These are phyloP conservation scores for Exephanes ischioxanthus DNA, from an alignment of 2,888 invertebrate species.

Conservation along the genomic window DNA sequence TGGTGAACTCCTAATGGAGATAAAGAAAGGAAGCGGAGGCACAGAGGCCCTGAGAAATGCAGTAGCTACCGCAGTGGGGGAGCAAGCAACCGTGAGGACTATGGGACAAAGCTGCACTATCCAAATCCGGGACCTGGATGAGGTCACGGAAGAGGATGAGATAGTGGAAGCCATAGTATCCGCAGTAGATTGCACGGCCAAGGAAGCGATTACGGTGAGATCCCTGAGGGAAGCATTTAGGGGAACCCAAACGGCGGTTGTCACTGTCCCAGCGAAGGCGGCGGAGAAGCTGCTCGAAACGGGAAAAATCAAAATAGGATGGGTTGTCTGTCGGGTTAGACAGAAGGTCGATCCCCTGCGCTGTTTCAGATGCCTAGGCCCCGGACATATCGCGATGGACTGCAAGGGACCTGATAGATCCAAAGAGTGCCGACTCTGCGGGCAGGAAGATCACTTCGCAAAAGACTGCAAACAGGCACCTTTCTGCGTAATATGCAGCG, in stretches of 20 bases:
- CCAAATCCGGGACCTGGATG: conserved; percentile 40
- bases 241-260: conserved; percentile 6
- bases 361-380: conserved; percentile 7
- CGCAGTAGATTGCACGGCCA: conserved; percentile 1
- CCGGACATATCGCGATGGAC: conserved; percentile 24
- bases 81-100: too few species aligned
- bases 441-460: too few species aligned
- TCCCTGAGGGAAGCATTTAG: neutral
- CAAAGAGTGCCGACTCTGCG: too few species aligned
- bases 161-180: neutral
- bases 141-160: conserved; percentile 10
- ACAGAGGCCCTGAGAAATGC: too few species aligned
- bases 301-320: conserved; percentile 16
- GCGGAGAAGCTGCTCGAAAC: neutral
- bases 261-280: neutral
- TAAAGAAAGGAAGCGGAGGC: too few species aligned
- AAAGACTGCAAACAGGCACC: too few species aligned
- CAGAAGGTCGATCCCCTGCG: conserved; percentile 39
- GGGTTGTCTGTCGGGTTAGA: conserved; percentile 61
- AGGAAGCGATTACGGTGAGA: neutral
- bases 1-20: too few species aligned
- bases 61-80: too few species aligned
- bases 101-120: too few species aligned
- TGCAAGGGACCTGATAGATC: conserved; percentile 55
- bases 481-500: too few species aligned